Evolutionary conservation across 2,888 invertebrate species (phyloP), one percentile per base, ranked within the genome.

Genomic region (Ormia ochracea): DNA sequence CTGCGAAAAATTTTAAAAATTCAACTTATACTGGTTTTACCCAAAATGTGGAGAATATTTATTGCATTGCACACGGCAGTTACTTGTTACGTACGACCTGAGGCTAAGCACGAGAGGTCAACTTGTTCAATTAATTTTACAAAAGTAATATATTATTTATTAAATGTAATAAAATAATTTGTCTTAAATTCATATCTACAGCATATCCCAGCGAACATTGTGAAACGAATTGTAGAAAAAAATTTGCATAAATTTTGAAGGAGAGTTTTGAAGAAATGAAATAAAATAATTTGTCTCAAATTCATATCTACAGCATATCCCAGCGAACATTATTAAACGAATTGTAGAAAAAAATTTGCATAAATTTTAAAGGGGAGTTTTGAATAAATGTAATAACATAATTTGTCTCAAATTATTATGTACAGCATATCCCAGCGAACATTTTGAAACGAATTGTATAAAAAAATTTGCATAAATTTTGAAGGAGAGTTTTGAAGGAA

Each of bases 41-140:
- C n/a, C n/a, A n/a, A n/a, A n/a, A n/a, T n/a, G n/a, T n/a, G n/a
- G n/a, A n/a, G n/a, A n/a, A n/a, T n/a, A n/a, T n/a, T n/a, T n/a
- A 65, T 12, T 21, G 12, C 9, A 4, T 63, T 36, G 48, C 10
- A 56, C 12, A 33, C 31, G 41, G 63, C 41, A 19, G 66, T 66
- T 74, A 52, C 74, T 33, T 58, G 50, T 9, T 59, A 66, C n/a
- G 33, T 58, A 61, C 68, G 73, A 61, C 68, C 61, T 68, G 61
- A 12, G 61, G 73, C 48, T 50, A 68, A 45, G 10, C 73, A 78
- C 73, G 63, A 73, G 68, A 61, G 68, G 78, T 41, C 48, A 63
- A 68, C 23, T 43, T 61, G 59, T 73, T 73, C 66, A 68, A 28
- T 65, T 50, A n/a, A 26, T 31, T 23, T 33, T 9, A 21, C 19